These are phyloP conservation scores for Ophion costatus DNA, from an alignment of 2,888 invertebrate species.

Conservation along the genomic window DNA sequence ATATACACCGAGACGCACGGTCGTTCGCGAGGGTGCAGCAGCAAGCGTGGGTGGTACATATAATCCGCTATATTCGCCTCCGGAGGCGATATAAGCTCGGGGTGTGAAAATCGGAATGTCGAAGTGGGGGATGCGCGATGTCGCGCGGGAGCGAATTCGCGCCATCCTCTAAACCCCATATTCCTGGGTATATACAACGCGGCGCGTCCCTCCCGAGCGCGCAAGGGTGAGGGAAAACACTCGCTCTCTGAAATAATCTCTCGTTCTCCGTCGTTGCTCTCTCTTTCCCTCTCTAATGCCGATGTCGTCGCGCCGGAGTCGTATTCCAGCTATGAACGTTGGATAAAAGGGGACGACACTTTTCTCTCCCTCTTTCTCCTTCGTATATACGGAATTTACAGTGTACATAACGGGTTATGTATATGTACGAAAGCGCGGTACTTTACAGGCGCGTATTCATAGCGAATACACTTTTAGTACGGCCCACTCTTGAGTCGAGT, in stretches of 20 bases:
- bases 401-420: slow-evolving; percentile 34
- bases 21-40: slow-evolving; percentile 31
- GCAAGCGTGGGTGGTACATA: slow-evolving; percentile 57
- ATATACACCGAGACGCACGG: slow-evolving; percentile 6
- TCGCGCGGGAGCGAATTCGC: slow-evolving; percentile 71
- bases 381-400: slow-evolving; percentile 37
- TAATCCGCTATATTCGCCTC: slow-evolving; percentile 52
- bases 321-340: slow-evolving; percentile 59
- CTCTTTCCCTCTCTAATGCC: slow-evolving; percentile 34
- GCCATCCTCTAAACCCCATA: slow-evolving; percentile 40
- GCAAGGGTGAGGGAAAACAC: slow-evolving; percentile 55
- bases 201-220: slow-evolving; percentile 26
- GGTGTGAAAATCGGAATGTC: slow-evolving; percentile 81
- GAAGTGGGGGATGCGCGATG: slow-evolving; percentile 65
- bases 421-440: slow-evolving; percentile 18
- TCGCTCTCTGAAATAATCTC: slow-evolving; percentile 48
- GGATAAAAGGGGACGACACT: slow-evolving; percentile 67
- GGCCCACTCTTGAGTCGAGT: slow-evolving; percentile 68
- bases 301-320: slow-evolving; percentile 58
- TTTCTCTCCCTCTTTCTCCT: slow-evolving; percentile 52
- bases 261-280: slow-evolving; percentile 2
- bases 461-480: slow-evolving; percentile 46
- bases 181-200: background rate
- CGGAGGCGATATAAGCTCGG: slow-evolving; percentile 72
- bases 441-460: slow-evolving; percentile 27